Base-by-base conservation (phyloP, 2,113 vertebrate species). In the Electrona antarctica region DNA sequence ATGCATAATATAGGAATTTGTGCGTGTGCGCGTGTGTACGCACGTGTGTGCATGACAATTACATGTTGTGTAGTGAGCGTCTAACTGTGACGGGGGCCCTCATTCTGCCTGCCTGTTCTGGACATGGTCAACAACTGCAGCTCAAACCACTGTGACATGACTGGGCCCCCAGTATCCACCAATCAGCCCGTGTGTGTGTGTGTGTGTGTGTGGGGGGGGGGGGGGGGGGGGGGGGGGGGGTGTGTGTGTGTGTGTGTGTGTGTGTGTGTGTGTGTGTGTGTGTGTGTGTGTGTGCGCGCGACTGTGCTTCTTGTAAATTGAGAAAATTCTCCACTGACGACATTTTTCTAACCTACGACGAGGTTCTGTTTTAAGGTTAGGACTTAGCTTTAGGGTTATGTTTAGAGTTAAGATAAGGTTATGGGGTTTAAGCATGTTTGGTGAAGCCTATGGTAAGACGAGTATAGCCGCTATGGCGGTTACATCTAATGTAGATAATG, bases 141-240 rank as follows among this genome's bases (percentile, higher is more conserved):
- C 56, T 69, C 67, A 60, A 60, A 50, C 60, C 67, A 69, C 56
- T 28, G 28, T 50, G 67, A 69, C 67, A 69, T 69, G 66, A 15
- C 52, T 47, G 56, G 67, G 67, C 55, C 56, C 21, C 67, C 57
- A 50, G 56, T 15, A 69, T 29, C 8, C 48, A 59, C 67, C 57
- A 59, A 51, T 60, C 57, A 60, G 15, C 21, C 47, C 8, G 2
- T 21, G 45, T 59, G 67, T 69, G 45, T 50, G 12, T 60, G 56
- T 50, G 66, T 54, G 47, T 63, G 61, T 63, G 55, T 59, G 45
- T 68, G n/a, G n/a, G n/a, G n/a, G n/a, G n/a, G n/a, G n/a, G n/a
- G n/a, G n/a, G n/a, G n/a, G n/a, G n/a, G n/a, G n/a, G n/a, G n/a
- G n/a, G n/a, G n/a, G n/a, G n/a, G n/a, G n/a, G n/a, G n/a, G 45